A percentile compares a stretch with the other conserved stretches of the same genome.
Conservation (phyloP, 1,140 invertebrate species). For the Philopotamus ludificatus region DNA sequence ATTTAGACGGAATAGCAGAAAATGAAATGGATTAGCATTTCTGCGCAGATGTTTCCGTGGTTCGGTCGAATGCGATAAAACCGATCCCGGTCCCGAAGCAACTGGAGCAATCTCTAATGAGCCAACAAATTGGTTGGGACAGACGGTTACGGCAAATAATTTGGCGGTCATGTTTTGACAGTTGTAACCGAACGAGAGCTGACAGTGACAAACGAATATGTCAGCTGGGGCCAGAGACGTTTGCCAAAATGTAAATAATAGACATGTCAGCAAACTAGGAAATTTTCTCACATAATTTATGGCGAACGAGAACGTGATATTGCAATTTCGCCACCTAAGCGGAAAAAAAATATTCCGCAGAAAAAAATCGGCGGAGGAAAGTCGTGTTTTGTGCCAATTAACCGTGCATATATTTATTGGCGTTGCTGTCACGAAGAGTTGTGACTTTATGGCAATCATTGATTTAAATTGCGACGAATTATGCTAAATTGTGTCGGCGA, state of each 20-base stretch:
- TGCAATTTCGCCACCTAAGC: neutral
- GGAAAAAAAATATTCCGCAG: no score
- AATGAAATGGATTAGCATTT: neutral
- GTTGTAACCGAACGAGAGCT: conserved; percentile 21
- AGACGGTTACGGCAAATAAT: conserved; percentile 10
- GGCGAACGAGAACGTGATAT: neutral
- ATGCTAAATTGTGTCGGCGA: neutral
- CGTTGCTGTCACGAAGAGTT: neutral
- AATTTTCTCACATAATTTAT: neutral
- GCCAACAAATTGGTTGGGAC: conserved; percentile 23
- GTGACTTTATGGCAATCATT: neutral
- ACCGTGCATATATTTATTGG: no score
- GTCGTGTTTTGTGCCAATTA: no score
- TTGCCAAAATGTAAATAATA: conserved; percentile 8
- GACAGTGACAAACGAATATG: conserved; percentile 31
- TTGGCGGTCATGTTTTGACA: conserved; percentile 20
- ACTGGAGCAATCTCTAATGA: conserved; percentile 10
- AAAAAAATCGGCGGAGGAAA: no score
- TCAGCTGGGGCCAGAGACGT: neutral
- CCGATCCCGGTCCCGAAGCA: neutral
- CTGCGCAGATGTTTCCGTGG: conserved; percentile 8
- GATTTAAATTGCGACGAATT: neutral
- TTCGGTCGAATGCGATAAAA: no score
- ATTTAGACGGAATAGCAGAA: neutral
- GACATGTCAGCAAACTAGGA: conserved; percentile 14